Conservation (phyloP, 2,888 invertebrate genomes). For the Eupeodes luniger region DNA sequence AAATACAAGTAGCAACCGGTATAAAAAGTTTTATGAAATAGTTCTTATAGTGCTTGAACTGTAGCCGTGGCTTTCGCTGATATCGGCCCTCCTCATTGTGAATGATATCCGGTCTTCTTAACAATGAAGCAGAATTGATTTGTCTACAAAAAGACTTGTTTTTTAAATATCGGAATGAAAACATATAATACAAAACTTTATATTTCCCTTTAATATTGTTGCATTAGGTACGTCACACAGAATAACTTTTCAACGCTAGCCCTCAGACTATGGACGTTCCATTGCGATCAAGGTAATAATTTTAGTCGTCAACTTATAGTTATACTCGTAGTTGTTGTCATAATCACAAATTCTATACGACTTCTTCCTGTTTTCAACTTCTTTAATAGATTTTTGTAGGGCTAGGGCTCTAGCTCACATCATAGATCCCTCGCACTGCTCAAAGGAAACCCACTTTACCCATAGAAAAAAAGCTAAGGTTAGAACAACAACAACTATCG, state of each 20-base stretch:
- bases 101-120: too few species aligned
- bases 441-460: conserved; percentile 37
- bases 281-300: conserved; percentile 27
- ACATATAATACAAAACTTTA: too few species aligned
- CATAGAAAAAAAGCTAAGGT: conserved; percentile 6
- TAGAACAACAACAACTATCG: conserved; percentile 2
- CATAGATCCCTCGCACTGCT: neutral
- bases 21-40: too few species aligned
- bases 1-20: too few species aligned
- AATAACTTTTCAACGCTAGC: neutral
- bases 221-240: too few species aligned
- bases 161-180: too few species aligned
- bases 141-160: too few species aligned
- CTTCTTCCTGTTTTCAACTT: conserved; percentile 75
- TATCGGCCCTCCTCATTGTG: too few species aligned
- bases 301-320: conserved; percentile 40
- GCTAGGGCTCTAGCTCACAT: neutral
- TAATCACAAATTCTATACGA: conserved; percentile 75
- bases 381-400: conserved; percentile 74
- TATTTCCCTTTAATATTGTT: too few species aligned
- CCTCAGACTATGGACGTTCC: conserved; percentile 3
- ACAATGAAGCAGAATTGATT: too few species aligned
- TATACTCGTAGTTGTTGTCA: conserved; percentile 29
- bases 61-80: too few species aligned
- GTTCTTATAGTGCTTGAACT: too few species aligned